These are phyloP conservation scores for Penelope pileata DNA, from an alignment of 2,113 vertebrate genomes.

Conservation along the genomic window DNA sequence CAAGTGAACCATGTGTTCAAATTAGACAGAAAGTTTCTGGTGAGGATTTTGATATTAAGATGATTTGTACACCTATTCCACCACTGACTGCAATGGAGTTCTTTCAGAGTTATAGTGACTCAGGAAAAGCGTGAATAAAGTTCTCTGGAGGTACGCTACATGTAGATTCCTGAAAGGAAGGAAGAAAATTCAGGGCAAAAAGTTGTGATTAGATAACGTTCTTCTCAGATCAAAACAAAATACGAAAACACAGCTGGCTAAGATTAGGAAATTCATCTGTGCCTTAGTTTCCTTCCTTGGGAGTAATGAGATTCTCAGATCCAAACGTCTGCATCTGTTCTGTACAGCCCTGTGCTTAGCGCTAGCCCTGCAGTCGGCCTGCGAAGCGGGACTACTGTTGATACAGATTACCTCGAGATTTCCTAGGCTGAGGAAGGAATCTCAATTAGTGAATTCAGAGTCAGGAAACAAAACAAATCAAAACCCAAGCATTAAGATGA, in stretches of 20 bases:
- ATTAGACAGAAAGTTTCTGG: neutral
- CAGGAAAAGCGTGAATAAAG: neutral
- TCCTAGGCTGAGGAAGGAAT: neutral
- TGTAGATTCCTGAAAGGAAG: constrained; percentile 1
- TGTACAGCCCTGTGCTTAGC: neutral
- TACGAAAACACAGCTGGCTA: neutral
- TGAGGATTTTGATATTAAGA: neutral
- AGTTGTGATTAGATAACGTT: neutral
- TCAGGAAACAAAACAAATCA: neutral
- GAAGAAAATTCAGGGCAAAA: neutral
- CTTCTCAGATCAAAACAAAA: neutral
- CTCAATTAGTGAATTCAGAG: neutral
- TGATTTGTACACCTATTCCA: neutral
- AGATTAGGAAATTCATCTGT: neutral
- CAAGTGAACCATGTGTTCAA: neutral
- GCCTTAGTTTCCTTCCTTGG: constrained; percentile 13
- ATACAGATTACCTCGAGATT: neutral
- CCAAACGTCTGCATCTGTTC: neutral
- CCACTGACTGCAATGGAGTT: neutral
- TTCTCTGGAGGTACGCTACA: neutral
- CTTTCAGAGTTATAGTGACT: neutral
- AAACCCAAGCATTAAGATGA: neutral
- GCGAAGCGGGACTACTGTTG: neutral
- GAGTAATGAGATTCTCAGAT: neutral
- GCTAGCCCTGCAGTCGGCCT: neutral